Evolutionary conservation across 2,113 vertebrate species (phyloP).

Genomic region (Stomatorhinus ivindoensis): DNA sequence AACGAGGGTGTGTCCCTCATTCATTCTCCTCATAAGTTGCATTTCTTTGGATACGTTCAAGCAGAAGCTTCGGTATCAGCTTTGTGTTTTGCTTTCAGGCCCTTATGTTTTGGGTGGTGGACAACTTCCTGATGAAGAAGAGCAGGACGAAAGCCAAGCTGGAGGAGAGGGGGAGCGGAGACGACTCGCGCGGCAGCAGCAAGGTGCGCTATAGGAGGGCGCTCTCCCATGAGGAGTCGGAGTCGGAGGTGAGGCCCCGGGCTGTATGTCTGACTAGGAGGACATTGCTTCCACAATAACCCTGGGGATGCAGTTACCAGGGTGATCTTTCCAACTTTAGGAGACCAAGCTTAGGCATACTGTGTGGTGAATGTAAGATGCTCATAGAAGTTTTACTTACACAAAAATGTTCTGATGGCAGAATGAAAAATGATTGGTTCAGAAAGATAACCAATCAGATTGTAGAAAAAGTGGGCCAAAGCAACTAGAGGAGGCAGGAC

Average conservation of each 20-base stretch:
- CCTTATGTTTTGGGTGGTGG: conserved; percentile 85
- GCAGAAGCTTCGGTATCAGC: neutral
- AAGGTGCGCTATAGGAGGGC: conserved; percentile 92
- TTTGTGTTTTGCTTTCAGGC: neutral
- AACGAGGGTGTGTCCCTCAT: neutral
- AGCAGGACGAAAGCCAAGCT: conserved; percentile 95
- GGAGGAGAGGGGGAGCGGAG: conserved; percentile 79
- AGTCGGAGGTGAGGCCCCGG: conserved; percentile 78
- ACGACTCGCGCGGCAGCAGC: conserved; percentile 78
- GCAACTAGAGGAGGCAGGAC: too few species aligned
- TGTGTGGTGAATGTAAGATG: neutral
- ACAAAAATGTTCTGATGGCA: too few species aligned
- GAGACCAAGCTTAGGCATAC: neutral
- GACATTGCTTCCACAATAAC: neutral
- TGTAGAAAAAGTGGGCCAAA: too few species aligned
- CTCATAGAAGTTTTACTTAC: too few species aligned
- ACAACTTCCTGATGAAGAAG: conserved; percentile 99
- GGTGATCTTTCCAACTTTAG: neutral
- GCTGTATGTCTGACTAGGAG: neutral
- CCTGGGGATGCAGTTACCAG: neutral
- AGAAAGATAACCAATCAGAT: too few species aligned
- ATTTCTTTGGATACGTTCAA: neutral
- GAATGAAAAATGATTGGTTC: too few species aligned
- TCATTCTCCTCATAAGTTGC: neutral
- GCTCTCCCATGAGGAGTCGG: conserved; percentile 90